Evolutionary conservation across 2,797 vertebrate species (phyloP), one percentile per base, ranked within the genome.

Genomic region (Mus minutoides): DNA sequence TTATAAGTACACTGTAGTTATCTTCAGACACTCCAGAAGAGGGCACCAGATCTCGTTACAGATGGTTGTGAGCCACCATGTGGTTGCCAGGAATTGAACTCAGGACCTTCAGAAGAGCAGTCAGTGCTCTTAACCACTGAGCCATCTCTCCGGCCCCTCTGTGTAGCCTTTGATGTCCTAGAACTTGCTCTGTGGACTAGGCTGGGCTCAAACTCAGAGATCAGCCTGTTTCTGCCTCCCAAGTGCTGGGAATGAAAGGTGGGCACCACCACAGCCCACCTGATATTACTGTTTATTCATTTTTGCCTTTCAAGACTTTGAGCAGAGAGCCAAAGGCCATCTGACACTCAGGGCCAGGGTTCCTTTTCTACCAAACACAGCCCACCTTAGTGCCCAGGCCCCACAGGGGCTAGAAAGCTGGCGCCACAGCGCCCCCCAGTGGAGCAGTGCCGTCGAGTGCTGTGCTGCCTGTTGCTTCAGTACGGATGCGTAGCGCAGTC

Each of bases 401-500:
- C 99, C 99, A 78, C 99, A 99, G 83, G 99, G 99, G 0, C 99
- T 99, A 97, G 99, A 99, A 79, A 99, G 98, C 83, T 99, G 99
- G 76, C 99, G 99, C 94, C 99, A 98, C 67, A 99, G 98, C 2
- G 99, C 98, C 52, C 95, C 98, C 99, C 99, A 99, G 97, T 99
- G 99, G 95, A 99, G 99, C 98, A 99, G 98, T 93, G 99, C 99
- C 0, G 98, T 98, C 92, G 97, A 96, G 96, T 99, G 99, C 96
- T 99, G 99, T 92, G 98, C 98, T 92, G 98, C 98, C 97, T 96
- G 98, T 97, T 99, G 99, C 98, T 99, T 99, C 98, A 99, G 99
- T 1, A 97, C 95, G 0, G 97, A 98, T 1, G 97, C 22, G 29
- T 99, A 99, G 54, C 99, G 98, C 76, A 94, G 90, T 88, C 99